A percentile compares a stretch with the other conserved stretches of the same genome.
Evolutionary conservation across 2,113 vertebrate species (phyloP).

Genomic region (Amblyornis subalaris): DNA sequence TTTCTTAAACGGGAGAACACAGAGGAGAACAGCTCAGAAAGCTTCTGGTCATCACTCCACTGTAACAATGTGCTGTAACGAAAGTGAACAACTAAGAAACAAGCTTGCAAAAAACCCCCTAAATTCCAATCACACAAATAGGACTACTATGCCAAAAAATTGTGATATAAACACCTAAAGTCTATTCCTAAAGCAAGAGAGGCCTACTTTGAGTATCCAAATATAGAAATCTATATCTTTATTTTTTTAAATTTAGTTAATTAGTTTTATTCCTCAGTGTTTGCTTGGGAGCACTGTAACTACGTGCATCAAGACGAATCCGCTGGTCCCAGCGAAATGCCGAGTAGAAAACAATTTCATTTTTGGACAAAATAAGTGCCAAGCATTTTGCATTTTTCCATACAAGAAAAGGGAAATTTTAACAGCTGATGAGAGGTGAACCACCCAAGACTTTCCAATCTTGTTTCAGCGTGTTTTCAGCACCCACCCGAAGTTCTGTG

Average conservation of each 20-base stretch:
- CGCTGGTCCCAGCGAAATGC: rapidly evolving
- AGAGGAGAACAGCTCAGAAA: not conserved
- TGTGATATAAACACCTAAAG: not conserved
- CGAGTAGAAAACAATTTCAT: not conserved
- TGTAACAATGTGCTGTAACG: rapidly evolving
- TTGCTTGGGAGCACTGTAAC: not conserved
- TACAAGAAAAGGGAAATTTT: not conserved
- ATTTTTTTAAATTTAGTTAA: too few species aligned
- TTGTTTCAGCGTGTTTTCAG: not conserved
- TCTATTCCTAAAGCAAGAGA: not conserved
- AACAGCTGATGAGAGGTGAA: not conserved
- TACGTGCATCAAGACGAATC: rapidly evolving
- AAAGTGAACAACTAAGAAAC: not conserved
- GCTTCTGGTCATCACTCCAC: not conserved
- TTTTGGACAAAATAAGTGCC: not conserved
- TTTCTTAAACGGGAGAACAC: not conserved
- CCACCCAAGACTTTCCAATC: rapidly evolving
- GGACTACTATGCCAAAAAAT: not conserved
- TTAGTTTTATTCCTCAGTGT: not conserved
- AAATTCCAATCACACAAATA: not conserved
- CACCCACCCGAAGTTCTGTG: rapidly evolving
- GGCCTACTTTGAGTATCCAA: not conserved
- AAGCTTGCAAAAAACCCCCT: not conserved
- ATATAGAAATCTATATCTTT: not conserved
- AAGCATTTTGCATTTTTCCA: not conserved